Evolutionary conservation across 2,888 invertebrate species (phyloP), one percentile per base, ranked within the genome.

Genomic region (Gastracanthus pulcherrimus): DNA sequence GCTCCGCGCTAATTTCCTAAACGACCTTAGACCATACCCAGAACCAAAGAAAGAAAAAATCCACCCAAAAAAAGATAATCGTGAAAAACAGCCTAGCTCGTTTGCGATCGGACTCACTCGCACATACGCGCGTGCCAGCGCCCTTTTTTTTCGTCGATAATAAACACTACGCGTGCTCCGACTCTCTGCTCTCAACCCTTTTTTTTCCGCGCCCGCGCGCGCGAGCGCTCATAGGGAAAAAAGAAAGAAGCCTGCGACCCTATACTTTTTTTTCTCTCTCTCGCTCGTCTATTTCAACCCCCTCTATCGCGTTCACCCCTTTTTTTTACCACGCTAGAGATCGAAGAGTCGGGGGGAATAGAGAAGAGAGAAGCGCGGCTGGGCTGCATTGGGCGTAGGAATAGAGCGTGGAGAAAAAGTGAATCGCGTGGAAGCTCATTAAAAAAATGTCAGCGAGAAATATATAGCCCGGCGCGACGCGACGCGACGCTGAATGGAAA

Each of bases 351-450:
- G n/a, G n/a, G n/a, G 29, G 51, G 11, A n/a, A 38, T n/a, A 11
- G 9, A 9, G 62, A 36, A n/a, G n/a, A n/a, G n/a, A n/a, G n/a
- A n/a, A n/a, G n/a, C n/a, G n/a, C n/a, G n/a, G n/a, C n/a, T n/a
- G n/a, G n/a, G n/a, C n/a, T n/a, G n/a, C n/a, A n/a, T n/a, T n/a
- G n/a, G 19, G 45, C 23, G 76, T 69, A 69, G 36, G 19, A 55
- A n/a, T 45, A n/a, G 76, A 71, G 48, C 45, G 38, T 58, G 74
- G 11, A n/a, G n/a, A 79, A 76, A 77, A 62, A 77, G 70, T 38
- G 48, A n/a, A 60, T 69, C 19, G 66, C 26, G 55, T n/a, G n/a
- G n/a, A 67, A 38, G 38, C 86, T 87, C 87, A 85, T 88, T 88
- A 86, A 86, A 84, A 84, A 85, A 86, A 78, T 79, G 84, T 78